Evolutionary conservation across 2,888 invertebrate genomes (phyloP), one percentile per base, ranked within the genome.

Genomic region (Leucophenga maculata): DNA sequence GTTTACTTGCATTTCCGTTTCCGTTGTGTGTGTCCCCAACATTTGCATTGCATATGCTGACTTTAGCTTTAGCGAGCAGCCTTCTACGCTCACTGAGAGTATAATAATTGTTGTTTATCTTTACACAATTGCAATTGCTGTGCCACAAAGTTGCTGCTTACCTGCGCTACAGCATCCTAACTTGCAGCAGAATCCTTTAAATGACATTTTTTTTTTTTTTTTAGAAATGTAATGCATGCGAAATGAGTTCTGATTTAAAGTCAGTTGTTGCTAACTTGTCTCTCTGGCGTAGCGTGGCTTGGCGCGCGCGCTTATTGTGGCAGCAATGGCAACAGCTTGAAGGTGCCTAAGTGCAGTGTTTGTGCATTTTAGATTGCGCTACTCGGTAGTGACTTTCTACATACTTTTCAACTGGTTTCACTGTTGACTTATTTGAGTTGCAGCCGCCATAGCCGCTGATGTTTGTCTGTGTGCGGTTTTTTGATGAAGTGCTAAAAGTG

Each of bases 41-140:
- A 55, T 32, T 44, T 44, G 44, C 44, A 60, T 60, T 60, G 26
- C 26, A 18, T 39, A 32, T 64, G 14, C 48, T 16, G 26, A 26
- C 26, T 26, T 2, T 26, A 26, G 4, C 26, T 26, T 26, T n/a
- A n/a, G n/a, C 26, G 2, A 26, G 26, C 4, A 26, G 39, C 39
- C 1, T 3, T 39, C 11, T 8, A 6, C 39, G 8, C 9, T 39
- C 8, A 39, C 39, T 64, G 48, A 39, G 39, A 39, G 62, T 69
- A 70, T 77, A 83, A 83, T 86, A 86, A 84, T 85, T 85, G 85
- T 84, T 85, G 85, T 85, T 85, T 85, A 86, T 85, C 82, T 83
- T 83, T 79, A 79, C 78, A 76, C 82, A 80, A 81, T 82, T 82
- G 80, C 77, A 82, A 83, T 78, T 79, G 46, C 62, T 57, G 48